These are phyloP conservation scores for Furcula furcula DNA, from an alignment of 2,888 invertebrate genomes.

Conservation along the genomic window DNA sequence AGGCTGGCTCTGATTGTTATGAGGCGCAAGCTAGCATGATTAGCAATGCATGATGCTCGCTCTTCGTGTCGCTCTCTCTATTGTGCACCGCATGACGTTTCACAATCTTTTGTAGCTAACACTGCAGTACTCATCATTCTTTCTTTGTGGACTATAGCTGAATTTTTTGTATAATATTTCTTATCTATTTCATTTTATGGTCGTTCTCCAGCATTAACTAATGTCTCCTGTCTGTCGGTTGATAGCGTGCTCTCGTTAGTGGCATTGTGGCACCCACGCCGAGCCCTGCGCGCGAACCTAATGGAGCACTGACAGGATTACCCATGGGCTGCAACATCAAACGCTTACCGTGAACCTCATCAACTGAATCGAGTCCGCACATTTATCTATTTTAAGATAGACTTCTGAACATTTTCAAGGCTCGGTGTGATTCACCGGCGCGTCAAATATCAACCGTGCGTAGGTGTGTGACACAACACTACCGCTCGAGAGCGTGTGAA, in stretches of 20 bases:
- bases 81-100: slow-evolving; percentile 68
- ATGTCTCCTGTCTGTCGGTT: slow-evolving; percentile 68
- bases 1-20: slow-evolving; percentile 33
- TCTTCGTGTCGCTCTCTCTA: slow-evolving; percentile 68
- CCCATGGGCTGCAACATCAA: slow-evolving; percentile 52
- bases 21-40: slow-evolving; percentile 54
- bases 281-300: slow-evolving; percentile 44
- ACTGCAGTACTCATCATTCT: slow-evolving; percentile 55
- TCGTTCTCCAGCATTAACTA: slow-evolving; percentile 58
- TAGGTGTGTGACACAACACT: slow-evolving; percentile 58
- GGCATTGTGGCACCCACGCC: slow-evolving; percentile 71
- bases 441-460: slow-evolving; percentile 43
- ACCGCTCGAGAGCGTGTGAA: slow-evolving; percentile 64
- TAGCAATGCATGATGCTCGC: slow-evolving; percentile 68
- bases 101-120: slow-evolving; percentile 65
- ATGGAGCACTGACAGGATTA: slow-evolving; percentile 62
- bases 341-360: slow-evolving; percentile 43
- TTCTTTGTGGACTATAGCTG: slow-evolving; percentile 49
- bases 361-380: slow-evolving; percentile 35
- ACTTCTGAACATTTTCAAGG: slow-evolving; percentile 28
- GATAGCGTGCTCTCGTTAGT: slow-evolving; percentile 71
- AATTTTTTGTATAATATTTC: slow-evolving; percentile 56
- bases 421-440: slow-evolving; percentile 44
- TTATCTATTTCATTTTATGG: slow-evolving; percentile 54
- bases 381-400: slow-evolving; percentile 7